Evolutionary conservation across 2,888 invertebrate genomes (phyloP), one percentile per base, ranked within the genome.

Genomic region (Enchytraeus crypticus): DNA sequence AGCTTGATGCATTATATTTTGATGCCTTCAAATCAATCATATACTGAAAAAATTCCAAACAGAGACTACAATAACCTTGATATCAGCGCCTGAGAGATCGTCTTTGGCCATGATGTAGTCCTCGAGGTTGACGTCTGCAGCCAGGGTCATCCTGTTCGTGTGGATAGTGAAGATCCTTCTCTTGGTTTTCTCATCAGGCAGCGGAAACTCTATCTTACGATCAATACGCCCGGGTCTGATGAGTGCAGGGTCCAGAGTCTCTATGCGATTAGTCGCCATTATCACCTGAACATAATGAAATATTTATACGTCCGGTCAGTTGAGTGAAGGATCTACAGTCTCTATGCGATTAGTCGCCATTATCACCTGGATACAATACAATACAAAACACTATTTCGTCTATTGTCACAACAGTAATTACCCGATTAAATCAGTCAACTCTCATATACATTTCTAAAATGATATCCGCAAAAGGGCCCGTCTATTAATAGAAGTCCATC

Each of bases 101-200:
- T 99, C 98, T 79, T 99, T 99, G 3, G 97, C 92, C 91, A 96
- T 93, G 66, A 99, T 95, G 57, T 97, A 85, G 79, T 98, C 97
- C 63, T 90, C 92, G 14, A 99, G 84, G 77, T 95, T 92, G 11
- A 99, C 98, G 81, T 98, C 96, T 65, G 88, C 89, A 11, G 96
- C 88, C 62, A 99, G 82, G 0, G 97, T 99, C 98, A 99, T 99
- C 68, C 93, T 85, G n/a, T 91, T 91, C 0, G 98, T 98, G 80
- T 99, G 98, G 73, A 99, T 99, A 67, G 88, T 90, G 78, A 97
- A 96, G 75, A 97, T 97, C 68, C 97, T 84, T 60, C 91, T 84
- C 78, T 79, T 79, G 0, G 98, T 98, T 79, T 97, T 97, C 78
- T 99, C 98, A 82, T 99, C 97, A 0, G 98, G 98, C 57, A 98